phyloP scores from a whole-genome alignment of 2,113 vertebrate genomes.

The Formicarius rufipectus region DNA sequence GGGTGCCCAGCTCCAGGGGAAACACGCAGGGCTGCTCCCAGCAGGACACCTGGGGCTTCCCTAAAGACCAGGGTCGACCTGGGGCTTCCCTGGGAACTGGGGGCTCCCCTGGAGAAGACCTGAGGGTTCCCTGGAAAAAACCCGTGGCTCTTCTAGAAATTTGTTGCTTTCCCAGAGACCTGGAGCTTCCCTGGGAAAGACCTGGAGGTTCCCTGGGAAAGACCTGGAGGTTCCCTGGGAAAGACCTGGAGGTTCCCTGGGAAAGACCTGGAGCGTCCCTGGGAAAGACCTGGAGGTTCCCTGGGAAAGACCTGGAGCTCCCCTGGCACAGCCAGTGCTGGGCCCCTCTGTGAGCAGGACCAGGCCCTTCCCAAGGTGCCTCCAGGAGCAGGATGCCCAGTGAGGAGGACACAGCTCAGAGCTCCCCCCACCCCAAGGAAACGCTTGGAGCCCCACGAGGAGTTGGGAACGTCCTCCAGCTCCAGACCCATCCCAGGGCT shows the following conservation, averaged over 20 bases:
- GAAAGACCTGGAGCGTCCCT: too few species aligned
- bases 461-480: not conserved
- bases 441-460: not conserved
- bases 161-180: not conserved
- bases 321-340: not conserved
- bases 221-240: too few species aligned
- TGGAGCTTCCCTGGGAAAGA: not conserved
- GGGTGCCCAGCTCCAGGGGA: not conserved
- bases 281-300: not conserved
- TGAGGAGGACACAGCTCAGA: not conserved
- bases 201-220: not conserved
- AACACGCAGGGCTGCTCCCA: not conserved
- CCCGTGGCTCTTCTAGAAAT: not conserved
- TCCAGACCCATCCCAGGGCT: fast-evolving
- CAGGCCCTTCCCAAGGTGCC: not conserved
- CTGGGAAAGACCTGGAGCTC: not conserved
- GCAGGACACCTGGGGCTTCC: not conserved
- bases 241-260: too few species aligned
- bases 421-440: not conserved
- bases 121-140: not conserved
- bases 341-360: not conserved
- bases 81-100: not conserved
- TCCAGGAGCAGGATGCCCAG: not conserved
- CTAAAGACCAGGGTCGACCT: not conserved
- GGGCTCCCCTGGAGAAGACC: not conserved